A percentile compares a stretch with the other conserved stretches of the same genome.
phyloP scores from a whole-genome alignment of 2,113 vertebrate genomes.

The Sinosuthora webbiana region DNA sequence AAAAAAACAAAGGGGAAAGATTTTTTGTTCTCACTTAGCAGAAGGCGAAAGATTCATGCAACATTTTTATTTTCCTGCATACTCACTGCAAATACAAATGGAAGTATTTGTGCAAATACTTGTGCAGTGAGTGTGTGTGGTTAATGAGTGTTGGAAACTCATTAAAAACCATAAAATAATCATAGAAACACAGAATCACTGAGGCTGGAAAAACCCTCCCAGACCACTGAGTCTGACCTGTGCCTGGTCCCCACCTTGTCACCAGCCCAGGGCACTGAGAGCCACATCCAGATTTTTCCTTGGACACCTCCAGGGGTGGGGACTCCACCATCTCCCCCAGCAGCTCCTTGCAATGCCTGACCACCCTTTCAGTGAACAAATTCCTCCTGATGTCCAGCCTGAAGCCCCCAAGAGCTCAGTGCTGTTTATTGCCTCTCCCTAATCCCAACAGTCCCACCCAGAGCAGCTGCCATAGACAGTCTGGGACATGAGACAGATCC shows the following conservation, averaged over 20 bases:
- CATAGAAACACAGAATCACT: neutral
- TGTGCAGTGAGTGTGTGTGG: neutral
- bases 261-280: neutral
- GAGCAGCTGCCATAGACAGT: neutral
- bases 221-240: neutral
- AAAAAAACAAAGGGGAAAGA: neutral
- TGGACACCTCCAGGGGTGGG: neutral
- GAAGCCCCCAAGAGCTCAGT: neutral
- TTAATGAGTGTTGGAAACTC: neutral
- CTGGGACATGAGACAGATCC: neutral
- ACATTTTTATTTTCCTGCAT: neutral
- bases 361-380: neutral
- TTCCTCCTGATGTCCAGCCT: neutral
- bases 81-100: neutral
- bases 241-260: neutral
- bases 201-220: neutral
- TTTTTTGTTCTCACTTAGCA: neutral
- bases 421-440: neutral
- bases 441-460: accelerated
- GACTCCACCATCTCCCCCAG: neutral
- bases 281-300: neutral
- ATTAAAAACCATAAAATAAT: neutral
- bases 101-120: neutral
- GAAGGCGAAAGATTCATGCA: neutral
- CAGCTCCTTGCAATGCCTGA: neutral